Evolutionary conservation across 2,888 invertebrate species (phyloP), one percentile per base, ranked within the genome.

Genomic region (Cordilura impudica): DNA sequence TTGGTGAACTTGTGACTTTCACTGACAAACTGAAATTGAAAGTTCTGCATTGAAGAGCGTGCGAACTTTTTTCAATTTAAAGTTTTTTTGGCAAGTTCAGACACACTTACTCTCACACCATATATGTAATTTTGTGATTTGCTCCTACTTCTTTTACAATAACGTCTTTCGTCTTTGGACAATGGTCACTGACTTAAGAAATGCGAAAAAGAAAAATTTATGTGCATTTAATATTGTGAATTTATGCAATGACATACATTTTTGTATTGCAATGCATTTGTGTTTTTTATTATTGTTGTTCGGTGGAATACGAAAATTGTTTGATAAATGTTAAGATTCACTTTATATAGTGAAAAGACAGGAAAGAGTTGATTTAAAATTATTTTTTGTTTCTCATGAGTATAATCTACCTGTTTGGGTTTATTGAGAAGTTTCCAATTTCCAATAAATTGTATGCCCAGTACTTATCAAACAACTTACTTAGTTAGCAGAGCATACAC

Each of bases 31-130:
- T 80, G 79, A 80, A 80, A 80, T 71, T 58, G 79, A 80, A 80
- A 80, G 79, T 80, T 76, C 71, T 80, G 76, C 61, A 72, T 63
- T 69, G 35, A 74, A 80, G 72, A 74, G 71, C 78, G 73, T 78
- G 73, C 73, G 78, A 78, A 78, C 69, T 60, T 16, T 74, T 73
- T 66, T 66, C 49, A 54, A 14, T 69, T 23, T 7, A 12, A 51
- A 18, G 56, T 23, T 16, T n/a, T 14, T 39, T 51, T 56, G 53
- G 47, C 72, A 78, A 69, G 54, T 72, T 56, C 43, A 63, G 66
- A 65, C 70, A 51, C 26, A 74, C 60, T 31, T 31, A 29, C 71
- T 61, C 61, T 61, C 61, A 67, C 71, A 66, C 71, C 71, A 66
- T 67, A 72, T 71, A 72, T 72, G 66, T 67, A 39, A 26, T 35